phyloP scores from a whole-genome alignment of 2,888 invertebrate genomes.

The Antheraea yamamai region DNA sequence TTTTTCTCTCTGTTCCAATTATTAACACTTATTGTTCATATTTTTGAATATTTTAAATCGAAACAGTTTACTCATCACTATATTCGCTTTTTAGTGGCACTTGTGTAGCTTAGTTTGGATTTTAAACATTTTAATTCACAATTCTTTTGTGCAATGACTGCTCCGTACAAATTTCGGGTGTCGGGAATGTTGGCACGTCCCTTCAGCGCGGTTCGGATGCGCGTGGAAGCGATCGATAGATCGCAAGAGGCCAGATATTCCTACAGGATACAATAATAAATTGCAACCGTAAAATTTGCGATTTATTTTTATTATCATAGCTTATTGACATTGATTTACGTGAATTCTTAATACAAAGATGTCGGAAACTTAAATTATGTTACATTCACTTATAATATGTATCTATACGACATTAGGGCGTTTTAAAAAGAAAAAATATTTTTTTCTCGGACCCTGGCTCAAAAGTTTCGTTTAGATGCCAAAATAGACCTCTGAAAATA shows the following conservation, averaged over 20 bases:
- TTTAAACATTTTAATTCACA: constrained; percentile 57
- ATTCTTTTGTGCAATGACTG: constrained; percentile 62
- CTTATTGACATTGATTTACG: constrained; percentile 22
- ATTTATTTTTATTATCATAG: constrained; percentile 20
- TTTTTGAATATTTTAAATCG: constrained; percentile 27
- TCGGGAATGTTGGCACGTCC: constrained; percentile 43
- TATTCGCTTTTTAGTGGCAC: constrained; percentile 31
- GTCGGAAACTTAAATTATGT: background rate
- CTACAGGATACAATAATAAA: constrained; percentile 32
- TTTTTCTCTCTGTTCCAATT: constrained; percentile 19
- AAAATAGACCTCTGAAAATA: too few species aligned
- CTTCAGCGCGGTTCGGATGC: constrained; percentile 60
- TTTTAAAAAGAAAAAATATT: too few species aligned
- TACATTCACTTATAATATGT: background rate
- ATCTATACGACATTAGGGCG: too few species aligned
- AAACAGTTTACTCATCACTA: constrained; percentile 35
- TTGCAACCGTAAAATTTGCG: constrained; percentile 15
- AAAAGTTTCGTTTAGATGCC: too few species aligned
- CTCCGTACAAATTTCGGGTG: constrained; percentile 44
- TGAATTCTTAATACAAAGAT: background rate
- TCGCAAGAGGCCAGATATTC: constrained; percentile 36
- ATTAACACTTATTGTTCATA: constrained; percentile 35
- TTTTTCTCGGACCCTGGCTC: too few species aligned
- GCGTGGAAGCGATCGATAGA: constrained; percentile 68
- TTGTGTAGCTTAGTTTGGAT: constrained; percentile 40